phyloP scores from a whole-genome alignment of 1,140 invertebrate genomes.

The Nylanderia fulva region DNA sequence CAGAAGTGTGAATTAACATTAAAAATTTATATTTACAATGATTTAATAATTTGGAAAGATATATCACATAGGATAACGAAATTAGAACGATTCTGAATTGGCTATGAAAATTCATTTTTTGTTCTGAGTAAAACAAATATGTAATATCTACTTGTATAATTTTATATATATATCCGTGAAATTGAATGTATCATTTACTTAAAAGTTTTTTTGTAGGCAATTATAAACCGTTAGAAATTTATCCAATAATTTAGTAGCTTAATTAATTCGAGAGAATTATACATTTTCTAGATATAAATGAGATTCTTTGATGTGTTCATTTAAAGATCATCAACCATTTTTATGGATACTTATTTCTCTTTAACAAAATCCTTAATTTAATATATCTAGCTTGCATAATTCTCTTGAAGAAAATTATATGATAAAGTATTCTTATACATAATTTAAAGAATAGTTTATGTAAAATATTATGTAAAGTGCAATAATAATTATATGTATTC shows the following conservation, averaged over 20 bases:
- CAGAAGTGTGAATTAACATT: neutral
- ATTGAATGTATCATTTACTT: neutral
- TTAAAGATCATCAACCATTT: neutral
- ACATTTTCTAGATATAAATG: slow-evolving; percentile 14
- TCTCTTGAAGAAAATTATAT: slow-evolving; percentile 25
- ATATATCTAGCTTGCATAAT: slow-evolving; percentile 21
- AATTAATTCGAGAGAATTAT: slow-evolving; percentile 38
- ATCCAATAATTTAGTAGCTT: slow-evolving; percentile 20
- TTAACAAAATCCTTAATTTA: neutral
- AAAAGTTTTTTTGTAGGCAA: neutral
- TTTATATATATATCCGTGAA: slow-evolving; percentile 7
- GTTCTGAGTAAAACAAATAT: slow-evolving; percentile 23
- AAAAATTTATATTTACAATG: neutral
- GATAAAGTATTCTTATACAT: slow-evolving; percentile 25
- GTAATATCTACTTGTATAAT: slow-evolving; percentile 21
- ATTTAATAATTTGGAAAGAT: slow-evolving; percentile 1
- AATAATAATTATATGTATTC: slow-evolving; percentile 59
- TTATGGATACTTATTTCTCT: neutral
- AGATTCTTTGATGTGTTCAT: slow-evolving; percentile 3
- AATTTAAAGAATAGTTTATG: slow-evolving; percentile 45
- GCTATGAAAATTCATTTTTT: neutral
- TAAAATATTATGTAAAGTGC: slow-evolving; percentile 51
- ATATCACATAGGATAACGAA: neutral
- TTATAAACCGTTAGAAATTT: slow-evolving; percentile 10
- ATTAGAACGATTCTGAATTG: neutral